These are phyloP conservation scores for Plebejus melissa DNA, from an alignment of 2,888 invertebrate genomes.

Conservation along the genomic window DNA sequence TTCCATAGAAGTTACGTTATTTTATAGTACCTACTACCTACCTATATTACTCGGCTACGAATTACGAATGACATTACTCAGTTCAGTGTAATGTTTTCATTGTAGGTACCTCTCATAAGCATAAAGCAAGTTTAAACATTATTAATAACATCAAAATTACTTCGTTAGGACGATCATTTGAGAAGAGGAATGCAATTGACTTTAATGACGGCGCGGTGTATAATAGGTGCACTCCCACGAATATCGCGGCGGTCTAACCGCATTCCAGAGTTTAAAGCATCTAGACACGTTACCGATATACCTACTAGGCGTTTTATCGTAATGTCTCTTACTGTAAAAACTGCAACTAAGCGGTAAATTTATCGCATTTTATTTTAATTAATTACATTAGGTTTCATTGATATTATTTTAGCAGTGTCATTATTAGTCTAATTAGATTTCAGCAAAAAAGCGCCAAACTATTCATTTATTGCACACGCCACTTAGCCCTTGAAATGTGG, in stretches of 20 bases:
- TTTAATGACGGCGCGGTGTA: slow-evolving; percentile 17
- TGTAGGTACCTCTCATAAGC: not conserved
- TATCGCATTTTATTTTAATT: no score
- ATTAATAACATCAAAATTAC: slow-evolving; percentile 23
- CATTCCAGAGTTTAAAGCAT: slow-evolving; percentile 46
- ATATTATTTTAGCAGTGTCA: no score
- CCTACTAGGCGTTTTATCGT: slow-evolving; percentile 18
- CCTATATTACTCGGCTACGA: not conserved
- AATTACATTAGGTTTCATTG: no score
- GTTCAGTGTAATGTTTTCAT: not conserved
- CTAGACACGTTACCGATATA: slow-evolving; percentile 39
- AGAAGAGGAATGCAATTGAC: slow-evolving; percentile 22
- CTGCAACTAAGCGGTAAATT: not conserved
- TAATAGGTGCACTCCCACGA: slow-evolving; percentile 45
- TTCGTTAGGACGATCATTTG: slow-evolving; percentile 14
- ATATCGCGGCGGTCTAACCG: slow-evolving; percentile 44
- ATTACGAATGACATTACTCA: not conserved
- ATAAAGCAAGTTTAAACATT: not conserved
- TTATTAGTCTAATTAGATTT: no score
- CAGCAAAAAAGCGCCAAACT: no score
- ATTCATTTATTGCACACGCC: no score
- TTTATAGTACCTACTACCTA: not conserved
- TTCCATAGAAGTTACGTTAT: slow-evolving; percentile 21
- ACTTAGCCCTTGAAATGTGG: no score
- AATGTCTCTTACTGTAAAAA: slow-evolving; percentile 7